Evolutionary conservation across 2,113 vertebrate genomes (phyloP).

Genomic region (Craseonycteris thonglongyai): DNA sequence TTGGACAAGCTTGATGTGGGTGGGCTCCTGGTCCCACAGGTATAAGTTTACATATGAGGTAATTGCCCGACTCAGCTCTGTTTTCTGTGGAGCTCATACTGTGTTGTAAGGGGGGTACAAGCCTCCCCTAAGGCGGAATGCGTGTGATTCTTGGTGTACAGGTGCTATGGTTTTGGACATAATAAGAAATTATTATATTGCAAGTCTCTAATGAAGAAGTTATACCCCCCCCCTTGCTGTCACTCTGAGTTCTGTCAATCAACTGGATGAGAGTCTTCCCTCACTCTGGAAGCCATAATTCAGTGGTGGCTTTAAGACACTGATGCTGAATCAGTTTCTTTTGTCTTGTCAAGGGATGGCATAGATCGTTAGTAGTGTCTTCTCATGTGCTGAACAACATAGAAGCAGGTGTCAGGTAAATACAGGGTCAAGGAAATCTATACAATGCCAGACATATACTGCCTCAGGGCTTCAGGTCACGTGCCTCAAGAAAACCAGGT

Average conservation of each 20-base stretch:
- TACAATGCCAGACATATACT: too few relatives aligned
- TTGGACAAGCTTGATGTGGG: too few relatives aligned
- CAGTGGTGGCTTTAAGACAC: background rate
- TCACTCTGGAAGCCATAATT: background rate
- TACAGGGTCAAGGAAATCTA: background rate
- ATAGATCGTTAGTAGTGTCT: background rate
- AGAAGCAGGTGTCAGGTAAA: background rate
- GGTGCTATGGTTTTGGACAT: background rate
- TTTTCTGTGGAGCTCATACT: background rate
- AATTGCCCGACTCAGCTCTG: background rate
- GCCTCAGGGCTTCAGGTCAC: background rate
- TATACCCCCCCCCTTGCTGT: background rate
- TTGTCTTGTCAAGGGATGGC: background rate
- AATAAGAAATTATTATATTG: background rate
- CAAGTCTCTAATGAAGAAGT: background rate
- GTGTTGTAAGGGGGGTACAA: background rate
- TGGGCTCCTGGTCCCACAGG: background rate
- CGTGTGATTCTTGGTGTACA: background rate
- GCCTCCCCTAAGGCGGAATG: background rate
- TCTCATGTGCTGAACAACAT: background rate
- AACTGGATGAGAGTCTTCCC: background rate
- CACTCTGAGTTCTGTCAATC: rapidly evolving
- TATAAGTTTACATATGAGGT: too few relatives aligned
- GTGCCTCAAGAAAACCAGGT: background rate
- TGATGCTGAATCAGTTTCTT: rapidly evolving